Evolutionary conservation across 1,140 invertebrate species (phyloP), one percentile per base, ranked within the genome.

Genomic region (Planococcus citri): DNA sequence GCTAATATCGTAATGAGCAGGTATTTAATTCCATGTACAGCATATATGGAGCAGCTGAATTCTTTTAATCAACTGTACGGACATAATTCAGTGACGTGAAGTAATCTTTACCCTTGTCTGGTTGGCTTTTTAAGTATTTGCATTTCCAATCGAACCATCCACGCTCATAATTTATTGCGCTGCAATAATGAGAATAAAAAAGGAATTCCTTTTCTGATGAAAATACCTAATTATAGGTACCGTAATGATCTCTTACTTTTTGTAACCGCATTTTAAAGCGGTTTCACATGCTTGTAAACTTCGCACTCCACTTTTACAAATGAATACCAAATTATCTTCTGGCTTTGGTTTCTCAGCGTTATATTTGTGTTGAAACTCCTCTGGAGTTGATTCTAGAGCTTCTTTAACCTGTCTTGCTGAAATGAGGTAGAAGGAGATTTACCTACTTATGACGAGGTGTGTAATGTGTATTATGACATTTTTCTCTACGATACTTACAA

Each of bases 291-390:
- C 73, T 22, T 61, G 60, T 22, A 71, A 70, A 61, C 73, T 74
- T 38, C 73, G 68, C 51, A 68, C 71, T 67, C 73, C 73, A 12
- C 70, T 72, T 25, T 71, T 68, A 72, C 73, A 74, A 64, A 71
- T 71, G 67, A 74, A 73, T 41, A 74, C 64, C 1, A 74, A 64
- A 58, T 6, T 61, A 27, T 29, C 25, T 20, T 72, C 69, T 25
- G 68, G n/a, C 1, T 51, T 10, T 22, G 73, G 73, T 70, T 74
- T 74, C 8, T 29, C 25, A 58, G 25, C 10, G 12, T 70, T 64
- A 68, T 73, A 74, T 37, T 69, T 72, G n/a, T 69, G 22, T 61
- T 71, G 27, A 27, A 74, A 74, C 12, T 37, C 41, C 0, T 70
- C 61, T 6, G 38, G 22, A 4, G 70, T 12, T 22, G 29, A 68